phyloP scores from a whole-genome alignment of 2,113 vertebrate species.

The Upupa epops region DNA sequence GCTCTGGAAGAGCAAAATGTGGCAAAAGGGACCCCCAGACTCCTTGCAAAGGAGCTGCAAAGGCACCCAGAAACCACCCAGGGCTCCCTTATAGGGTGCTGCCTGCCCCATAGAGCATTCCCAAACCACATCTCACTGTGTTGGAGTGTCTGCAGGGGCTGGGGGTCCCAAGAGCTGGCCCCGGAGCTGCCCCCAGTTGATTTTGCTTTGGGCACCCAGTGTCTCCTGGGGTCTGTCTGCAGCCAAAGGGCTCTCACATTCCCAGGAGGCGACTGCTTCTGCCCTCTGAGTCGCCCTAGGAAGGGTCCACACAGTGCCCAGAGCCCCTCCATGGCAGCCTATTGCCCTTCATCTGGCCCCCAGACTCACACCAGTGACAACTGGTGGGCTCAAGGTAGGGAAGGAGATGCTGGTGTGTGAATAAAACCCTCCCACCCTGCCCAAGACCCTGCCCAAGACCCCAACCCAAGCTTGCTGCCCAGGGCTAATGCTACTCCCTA shows the following conservation, averaged over 20 bases:
- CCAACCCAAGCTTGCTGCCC: no score
- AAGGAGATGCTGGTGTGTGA: no score
- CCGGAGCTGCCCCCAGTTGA: rapidly evolving
- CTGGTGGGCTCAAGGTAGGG: no score
- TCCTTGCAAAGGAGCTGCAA: no score
- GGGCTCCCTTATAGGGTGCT: background rate
- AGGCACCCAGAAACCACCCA: background rate
- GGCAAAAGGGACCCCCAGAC: no score
- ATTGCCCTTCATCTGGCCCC: no score
- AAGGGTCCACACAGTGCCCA: background rate
- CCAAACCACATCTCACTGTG: rapidly evolving
- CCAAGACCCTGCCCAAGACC: no score
- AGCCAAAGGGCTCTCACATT: background rate
- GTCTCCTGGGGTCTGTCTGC: background rate
- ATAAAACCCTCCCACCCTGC: no score
- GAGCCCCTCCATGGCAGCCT: background rate
- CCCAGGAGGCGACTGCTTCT: background rate
- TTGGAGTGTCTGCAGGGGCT: rapidly evolving
- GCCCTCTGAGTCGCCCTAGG: background rate
- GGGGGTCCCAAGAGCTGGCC: rapidly evolving
- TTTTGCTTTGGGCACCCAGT: background rate
- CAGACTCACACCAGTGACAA: no score
- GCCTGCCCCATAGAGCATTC: background rate
- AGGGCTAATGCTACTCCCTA: no score
- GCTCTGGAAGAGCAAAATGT: no score